Evolutionary conservation across 2,113 vertebrate genomes (phyloP).

Genomic region (Zosterops japonicus): DNA sequence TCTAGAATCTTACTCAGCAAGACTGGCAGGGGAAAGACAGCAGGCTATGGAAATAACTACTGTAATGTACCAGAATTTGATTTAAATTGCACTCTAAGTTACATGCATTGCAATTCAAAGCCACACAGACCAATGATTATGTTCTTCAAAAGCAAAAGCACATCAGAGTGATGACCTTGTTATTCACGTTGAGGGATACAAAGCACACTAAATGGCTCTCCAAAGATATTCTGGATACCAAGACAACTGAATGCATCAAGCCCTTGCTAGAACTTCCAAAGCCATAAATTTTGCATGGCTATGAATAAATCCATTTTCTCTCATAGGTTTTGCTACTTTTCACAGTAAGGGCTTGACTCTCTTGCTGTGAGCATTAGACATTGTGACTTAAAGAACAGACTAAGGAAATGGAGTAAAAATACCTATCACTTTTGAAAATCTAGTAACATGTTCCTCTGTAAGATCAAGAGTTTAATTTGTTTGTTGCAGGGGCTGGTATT

Average conservation of each 20-base stretch:
- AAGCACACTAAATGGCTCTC: neutral
- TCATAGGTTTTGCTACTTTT: neutral
- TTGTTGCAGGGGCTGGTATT: neutral
- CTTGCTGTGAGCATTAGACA: rapidly evolving
- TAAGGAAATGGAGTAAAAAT: neutral
- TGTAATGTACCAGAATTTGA: neutral
- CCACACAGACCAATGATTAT: neutral
- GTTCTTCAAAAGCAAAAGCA: neutral
- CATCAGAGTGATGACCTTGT: neutral
- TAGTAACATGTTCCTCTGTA: rapidly evolving
- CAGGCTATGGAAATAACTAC: neutral
- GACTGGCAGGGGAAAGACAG: neutral
- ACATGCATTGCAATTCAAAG: neutral
- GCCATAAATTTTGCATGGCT: neutral
- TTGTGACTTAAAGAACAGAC: neutral
- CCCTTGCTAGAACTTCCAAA: neutral
- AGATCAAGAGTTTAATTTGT: neutral
- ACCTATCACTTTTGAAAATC: neutral
- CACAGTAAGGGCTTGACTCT: neutral
- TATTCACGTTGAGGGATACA: neutral
- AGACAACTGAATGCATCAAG: neutral
- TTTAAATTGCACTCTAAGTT: neutral
- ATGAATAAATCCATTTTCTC: neutral
- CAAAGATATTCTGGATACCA: neutral
- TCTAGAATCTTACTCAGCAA: neutral